Evolutionary conservation across 2,888 invertebrate genomes (phyloP).

Genomic region (Tipula lateralis): DNA sequence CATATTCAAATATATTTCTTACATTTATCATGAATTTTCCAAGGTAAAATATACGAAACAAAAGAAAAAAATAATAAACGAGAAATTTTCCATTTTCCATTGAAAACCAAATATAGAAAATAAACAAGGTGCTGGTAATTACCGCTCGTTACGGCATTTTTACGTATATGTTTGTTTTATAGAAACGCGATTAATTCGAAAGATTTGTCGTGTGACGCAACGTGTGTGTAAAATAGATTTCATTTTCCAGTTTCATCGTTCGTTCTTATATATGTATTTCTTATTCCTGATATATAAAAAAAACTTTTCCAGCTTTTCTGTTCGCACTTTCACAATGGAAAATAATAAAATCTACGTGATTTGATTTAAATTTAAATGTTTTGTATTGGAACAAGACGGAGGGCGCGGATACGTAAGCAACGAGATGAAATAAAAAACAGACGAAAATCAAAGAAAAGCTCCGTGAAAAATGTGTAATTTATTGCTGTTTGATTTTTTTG

Average conservation of each 20-base stretch:
- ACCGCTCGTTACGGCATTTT: neutral
- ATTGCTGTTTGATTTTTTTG: neutral
- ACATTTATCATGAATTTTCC: neutral
- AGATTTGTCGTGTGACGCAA: neutral
- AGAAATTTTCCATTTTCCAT: neutral
- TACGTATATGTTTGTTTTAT: neutral
- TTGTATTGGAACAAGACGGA: neutral
- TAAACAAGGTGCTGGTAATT: conserved; percentile 9
- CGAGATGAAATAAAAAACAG: neutral
- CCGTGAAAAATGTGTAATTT: conserved; percentile 11
- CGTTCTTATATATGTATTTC: neutral
- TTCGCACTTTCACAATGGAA: neutral
- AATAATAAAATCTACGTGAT: neutral
- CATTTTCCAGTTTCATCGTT: neutral
- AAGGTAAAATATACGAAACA: neutral
- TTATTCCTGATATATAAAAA: neutral
- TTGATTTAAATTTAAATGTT: conserved; percentile 19
- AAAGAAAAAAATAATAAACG: neutral
- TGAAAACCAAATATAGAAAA: neutral
- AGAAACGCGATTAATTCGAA: neutral
- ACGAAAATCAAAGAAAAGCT: neutral
- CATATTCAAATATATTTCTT: neutral
- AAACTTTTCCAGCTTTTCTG: neutral
- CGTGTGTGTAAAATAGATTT: neutral
- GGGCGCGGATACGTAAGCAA: neutral